Evolutionary conservation across 2,888 invertebrate genomes (phyloP).

Genomic region (Ptilodon capucinus): DNA sequence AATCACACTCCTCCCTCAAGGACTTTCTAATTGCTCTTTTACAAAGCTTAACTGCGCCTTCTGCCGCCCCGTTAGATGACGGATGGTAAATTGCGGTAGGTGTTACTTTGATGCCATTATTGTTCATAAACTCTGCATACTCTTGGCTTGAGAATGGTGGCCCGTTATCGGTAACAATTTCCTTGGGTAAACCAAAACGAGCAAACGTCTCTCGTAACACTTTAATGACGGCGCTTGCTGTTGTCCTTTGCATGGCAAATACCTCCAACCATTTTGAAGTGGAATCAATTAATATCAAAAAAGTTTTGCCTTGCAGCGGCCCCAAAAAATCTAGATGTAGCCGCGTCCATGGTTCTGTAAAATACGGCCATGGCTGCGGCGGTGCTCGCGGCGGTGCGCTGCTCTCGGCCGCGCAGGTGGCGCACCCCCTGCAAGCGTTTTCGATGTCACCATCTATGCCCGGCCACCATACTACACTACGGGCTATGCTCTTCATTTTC

Average conservation of each 20-base stretch:
- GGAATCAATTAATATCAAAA: slow-evolving; percentile 18
- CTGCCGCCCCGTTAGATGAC: slow-evolving; percentile 12
- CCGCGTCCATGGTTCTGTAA: slow-evolving; percentile 15
- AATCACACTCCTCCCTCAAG: slow-evolving; percentile 3
- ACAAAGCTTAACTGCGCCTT: slow-evolving; percentile 3
- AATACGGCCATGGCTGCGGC: slow-evolving; percentile 23
- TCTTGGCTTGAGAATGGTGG: slow-evolving; percentile 17
- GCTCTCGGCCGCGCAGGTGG: slow-evolving; percentile 8
- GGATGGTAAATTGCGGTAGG: slow-evolving; percentile 4
- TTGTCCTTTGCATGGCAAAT: slow-evolving; percentile 14
- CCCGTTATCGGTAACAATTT: slow-evolving; percentile 18
- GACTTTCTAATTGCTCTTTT: slow-evolving; percentile 7
- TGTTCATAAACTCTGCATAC: slow-evolving; percentile 6
- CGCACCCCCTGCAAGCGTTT: slow-evolving; percentile 7
- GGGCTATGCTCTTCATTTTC: slow-evolving; percentile 21
- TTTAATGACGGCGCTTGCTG: slow-evolving; percentile 10
- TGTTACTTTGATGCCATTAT: background rate
- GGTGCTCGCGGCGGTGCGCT: slow-evolving; percentile 13
- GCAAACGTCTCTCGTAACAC: slow-evolving; percentile 10
- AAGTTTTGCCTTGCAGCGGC: slow-evolving; percentile 13
- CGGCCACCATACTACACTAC: slow-evolving; percentile 28
- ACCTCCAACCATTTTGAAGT: slow-evolving; percentile 26
- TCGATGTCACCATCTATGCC: slow-evolving; percentile 19
- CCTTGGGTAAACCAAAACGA: slow-evolving; percentile 13
- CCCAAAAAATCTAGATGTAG: slow-evolving; percentile 25